Evolutionary conservation across 2,888 invertebrate species (phyloP), one percentile per base, ranked within the genome.

Genomic region (Macrophya annulata): DNA sequence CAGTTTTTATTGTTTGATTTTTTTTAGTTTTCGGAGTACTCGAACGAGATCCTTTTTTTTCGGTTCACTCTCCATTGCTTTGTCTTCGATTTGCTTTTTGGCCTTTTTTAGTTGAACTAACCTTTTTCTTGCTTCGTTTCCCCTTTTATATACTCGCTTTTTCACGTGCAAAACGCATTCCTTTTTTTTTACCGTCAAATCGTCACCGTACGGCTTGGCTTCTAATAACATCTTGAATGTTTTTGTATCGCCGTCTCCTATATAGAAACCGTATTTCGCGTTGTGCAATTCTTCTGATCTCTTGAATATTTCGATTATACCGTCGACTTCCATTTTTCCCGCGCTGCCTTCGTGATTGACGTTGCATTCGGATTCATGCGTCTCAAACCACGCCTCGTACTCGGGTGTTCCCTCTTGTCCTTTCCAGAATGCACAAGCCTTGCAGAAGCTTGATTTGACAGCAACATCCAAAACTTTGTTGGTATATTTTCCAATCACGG

Each of bases 341-440:
- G 88, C 86, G 65, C 86, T 87, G 74, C 88, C 88, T 72, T 87
- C 85, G 74, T 89, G 89, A 86, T 89, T 89, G 5, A 83, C 86
- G 65, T 85, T 76, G 85, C 89, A 88, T 17, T 88, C 84, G 15
- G 59, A 25, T 85, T 86, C 85, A 71, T 88, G 88, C 71, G 55
- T 83, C 76, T 84, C 88, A 25, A 82, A 86, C 87, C 87, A 89
- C 71, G 84, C 86, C 17, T 86, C 85, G 86, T 86, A 88, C 25
- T 89, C 87, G 37, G 68, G 72, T 65, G 88, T 88, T 40, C 84
- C 68, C 59, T 86, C 86, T 85, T 83, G 84, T 55, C 87, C 86
- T 83, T 87, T 86, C 87, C 88, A 88, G 25, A 72, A 37, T 85
- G 77, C 68, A 68, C 87, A 89, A 65, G 85, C 85, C 43, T 86